phyloP scores from a whole-genome alignment of 1,140 invertebrate species.

The Zaprionus tsacasi region DNA sequence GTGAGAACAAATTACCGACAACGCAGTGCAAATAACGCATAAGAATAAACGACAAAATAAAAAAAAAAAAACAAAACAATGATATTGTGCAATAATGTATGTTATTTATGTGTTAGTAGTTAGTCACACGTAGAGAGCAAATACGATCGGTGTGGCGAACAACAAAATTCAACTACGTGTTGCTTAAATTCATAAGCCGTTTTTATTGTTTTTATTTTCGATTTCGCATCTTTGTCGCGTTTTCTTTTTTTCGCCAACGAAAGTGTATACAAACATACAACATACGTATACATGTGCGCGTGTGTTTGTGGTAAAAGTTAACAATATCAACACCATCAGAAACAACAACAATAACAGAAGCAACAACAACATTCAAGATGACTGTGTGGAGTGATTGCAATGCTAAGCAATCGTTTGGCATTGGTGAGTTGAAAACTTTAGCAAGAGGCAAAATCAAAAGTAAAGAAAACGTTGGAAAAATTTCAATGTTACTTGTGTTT shows the following conservation, averaged over 20 bases:
- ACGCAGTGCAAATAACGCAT: constrained; percentile 39
- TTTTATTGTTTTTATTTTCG: constrained; percentile 36
- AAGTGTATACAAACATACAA: constrained; percentile 50
- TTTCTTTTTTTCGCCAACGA: constrained; percentile 71
- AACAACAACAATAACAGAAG: constrained; percentile 41
- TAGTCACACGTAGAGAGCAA: constrained; percentile 38
- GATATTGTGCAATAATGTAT: constrained; percentile 42
- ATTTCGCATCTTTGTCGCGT: constrained; percentile 47
- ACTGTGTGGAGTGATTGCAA: constrained; percentile 79
- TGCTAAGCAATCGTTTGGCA: constrained; percentile 79
- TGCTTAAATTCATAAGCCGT: constrained; percentile 44
- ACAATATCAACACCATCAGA: constrained; percentile 37
- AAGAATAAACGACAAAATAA: constrained; percentile 19
- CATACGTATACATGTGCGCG: constrained; percentile 34
- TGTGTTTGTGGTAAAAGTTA: constrained; percentile 68
- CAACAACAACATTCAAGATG: constrained; percentile 56
- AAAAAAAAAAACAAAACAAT: constrained; percentile 24
- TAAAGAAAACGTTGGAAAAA: constrained; percentile 27
- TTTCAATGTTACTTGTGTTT: constrained; percentile 28
- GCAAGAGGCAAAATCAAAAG: constrained; percentile 18
- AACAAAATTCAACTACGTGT: constrained; percentile 67
- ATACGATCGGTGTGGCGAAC: constrained; percentile 48
- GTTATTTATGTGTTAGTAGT: constrained; percentile 13
- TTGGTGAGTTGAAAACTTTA: constrained; percentile 68
- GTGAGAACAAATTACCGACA: constrained; percentile 58